Base-by-base conservation (phyloP, 2,888 invertebrate genomes). In the Priapulus caudatus region DNA sequence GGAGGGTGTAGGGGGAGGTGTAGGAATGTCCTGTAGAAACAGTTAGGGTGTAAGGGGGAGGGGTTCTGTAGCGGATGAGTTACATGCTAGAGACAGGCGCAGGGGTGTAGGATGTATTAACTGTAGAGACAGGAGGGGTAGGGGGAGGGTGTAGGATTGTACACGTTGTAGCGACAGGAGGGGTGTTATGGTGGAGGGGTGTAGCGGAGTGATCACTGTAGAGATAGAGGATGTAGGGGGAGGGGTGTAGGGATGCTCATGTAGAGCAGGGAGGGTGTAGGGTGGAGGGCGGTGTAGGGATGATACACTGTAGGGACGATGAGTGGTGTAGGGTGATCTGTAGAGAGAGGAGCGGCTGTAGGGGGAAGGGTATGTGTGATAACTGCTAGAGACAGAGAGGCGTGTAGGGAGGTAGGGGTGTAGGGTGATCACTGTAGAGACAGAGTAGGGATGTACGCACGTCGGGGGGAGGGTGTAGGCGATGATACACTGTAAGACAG, bases 101-200 rank as follows among this genome's bases (percentile, higher is more conserved):
- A 33, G 33, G n/a, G 33, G n/a, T n/a, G n/a, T n/a, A n/a, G n/a
- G n/a, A n/a, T n/a, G n/a, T n/a, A n/a, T n/a, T n/a, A n/a, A n/a
- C n/a, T n/a, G n/a, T n/a, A 33, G n/a, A 33, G 33, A 33, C 33
- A 33, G 33, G n/a, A 33, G n/a, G n/a, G 33, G n/a, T n/a, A 33
- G 33, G n/a, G 33, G n/a, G 33, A 33, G 33, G n/a, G 33, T 33
- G 33, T 10, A n/a, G 10, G 33, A 33, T 10, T 33, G n/a, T n/a
- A n/a, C n/a, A n/a, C n/a, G n/a, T n/a, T n/a, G n/a, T n/a, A n/a
- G n/a, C n/a, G n/a, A n/a, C n/a, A n/a, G n/a, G n/a, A 33, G 33
- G n/a, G n/a, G n/a, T 10, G 33, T 10, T n/a, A 33, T 10, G n/a
- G 33, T 10, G 33, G n/a, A n/a, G n/a, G 33, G 10, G 33, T 10